A percentile compares a stretch with the other conserved stretches of the same genome.
Conservation (phyloP, 2,113 vertebrate genomes). For the Pelmatolapia mariae region DNA sequence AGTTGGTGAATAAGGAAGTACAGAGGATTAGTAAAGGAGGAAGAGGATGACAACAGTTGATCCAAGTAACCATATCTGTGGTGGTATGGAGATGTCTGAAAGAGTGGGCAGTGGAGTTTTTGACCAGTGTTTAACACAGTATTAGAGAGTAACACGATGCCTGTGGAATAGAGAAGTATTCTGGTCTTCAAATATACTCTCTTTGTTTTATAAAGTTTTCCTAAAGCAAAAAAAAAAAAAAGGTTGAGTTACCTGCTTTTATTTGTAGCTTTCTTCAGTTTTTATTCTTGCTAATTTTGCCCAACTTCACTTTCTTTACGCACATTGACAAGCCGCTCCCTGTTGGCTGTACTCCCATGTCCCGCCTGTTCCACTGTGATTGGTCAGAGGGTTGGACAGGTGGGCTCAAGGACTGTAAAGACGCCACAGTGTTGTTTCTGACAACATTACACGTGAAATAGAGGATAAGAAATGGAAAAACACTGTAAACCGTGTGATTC, state of each 20-base stretch:
- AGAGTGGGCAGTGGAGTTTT: background rate
- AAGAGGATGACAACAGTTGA: background rate
- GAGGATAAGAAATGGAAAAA: background rate
- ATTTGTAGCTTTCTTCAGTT: background rate
- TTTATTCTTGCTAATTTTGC: background rate
- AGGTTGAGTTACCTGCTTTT: background rate
- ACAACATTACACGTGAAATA: background rate
- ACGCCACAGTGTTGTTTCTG: background rate
- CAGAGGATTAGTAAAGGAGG: background rate
- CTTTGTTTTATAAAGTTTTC: background rate
- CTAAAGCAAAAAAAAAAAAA: background rate
- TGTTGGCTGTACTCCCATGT: background rate
- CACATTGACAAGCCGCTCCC: background rate
- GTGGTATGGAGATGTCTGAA: background rate
- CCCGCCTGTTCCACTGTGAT: background rate
- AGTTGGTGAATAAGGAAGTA: background rate
- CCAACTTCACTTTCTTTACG: background rate
- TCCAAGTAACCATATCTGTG: background rate
- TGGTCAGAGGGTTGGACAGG: background rate
- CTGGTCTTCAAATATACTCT: background rate
- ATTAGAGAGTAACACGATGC: background rate
- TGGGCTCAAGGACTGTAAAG: background rate
- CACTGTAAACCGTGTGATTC: background rate
- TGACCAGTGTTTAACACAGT: background rate
- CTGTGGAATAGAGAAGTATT: background rate